phyloP scores from a whole-genome alignment of 1,140 invertebrate genomes.

The Sycobia sp. region DNA sequence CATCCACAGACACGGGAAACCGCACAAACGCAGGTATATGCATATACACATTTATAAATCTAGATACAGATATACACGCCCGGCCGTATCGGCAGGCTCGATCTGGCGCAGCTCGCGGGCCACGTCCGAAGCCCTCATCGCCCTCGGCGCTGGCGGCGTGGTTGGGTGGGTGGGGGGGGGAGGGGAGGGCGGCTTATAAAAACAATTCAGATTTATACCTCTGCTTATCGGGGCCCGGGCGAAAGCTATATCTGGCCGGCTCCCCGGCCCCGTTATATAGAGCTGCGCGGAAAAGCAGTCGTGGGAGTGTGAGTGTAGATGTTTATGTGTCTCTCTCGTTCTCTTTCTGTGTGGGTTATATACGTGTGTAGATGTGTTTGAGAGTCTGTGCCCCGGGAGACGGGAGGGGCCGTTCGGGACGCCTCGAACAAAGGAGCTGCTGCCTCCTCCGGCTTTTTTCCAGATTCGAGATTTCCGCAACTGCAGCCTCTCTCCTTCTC shows the following conservation, averaged over 20 bases:
- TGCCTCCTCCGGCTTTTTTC: background rate
- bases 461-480: constrained; percentile 22
- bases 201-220: constrained; percentile 28
- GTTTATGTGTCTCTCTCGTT: too few relatives aligned
- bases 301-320: too few relatives aligned
- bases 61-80: background rate
- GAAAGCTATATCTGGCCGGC: constrained; percentile 12
- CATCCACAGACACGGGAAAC: too few relatives aligned
- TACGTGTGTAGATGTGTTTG: too few relatives aligned
- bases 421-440: constrained; percentile 12
- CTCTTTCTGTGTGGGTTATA: too few relatives aligned
- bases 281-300: background rate
- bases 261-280: constrained; percentile 5
- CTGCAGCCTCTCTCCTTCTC: background rate
- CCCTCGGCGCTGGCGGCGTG: background rate
- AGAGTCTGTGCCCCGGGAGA: too few relatives aligned
- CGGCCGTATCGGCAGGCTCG: background rate
- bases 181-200: constrained; percentile 8
- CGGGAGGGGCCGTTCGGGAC: constrained; percentile 10
- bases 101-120: too few relatives aligned
- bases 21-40: too few relatives aligned
- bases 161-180: too few relatives aligned
- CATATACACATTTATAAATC: too few relatives aligned
- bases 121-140: too few relatives aligned
- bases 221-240: constrained; percentile 15